A percentile compares a stretch with the other conserved stretches of the same genome.
These are phyloP conservation scores for Doris montereyensis DNA, from an alignment of 2,888 invertebrate genomes.

Conservation along the genomic window DNA sequence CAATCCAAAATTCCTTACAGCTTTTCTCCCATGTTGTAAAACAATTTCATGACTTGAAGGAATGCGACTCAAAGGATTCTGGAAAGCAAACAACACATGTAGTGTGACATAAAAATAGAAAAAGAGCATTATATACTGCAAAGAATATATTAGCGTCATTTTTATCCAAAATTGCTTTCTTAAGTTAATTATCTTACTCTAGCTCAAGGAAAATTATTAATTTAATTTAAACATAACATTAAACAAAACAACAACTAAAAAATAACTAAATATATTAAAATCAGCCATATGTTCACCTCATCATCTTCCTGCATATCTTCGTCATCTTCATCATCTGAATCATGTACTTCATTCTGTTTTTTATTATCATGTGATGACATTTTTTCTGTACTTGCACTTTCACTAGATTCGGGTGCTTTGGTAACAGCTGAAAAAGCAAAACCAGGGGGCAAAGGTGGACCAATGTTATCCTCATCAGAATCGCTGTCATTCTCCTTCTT, in stretches of 20 bases:
- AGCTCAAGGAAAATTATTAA: no score
- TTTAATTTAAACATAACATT: neutral
- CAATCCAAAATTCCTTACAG: no score
- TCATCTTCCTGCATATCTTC: slow-evolving; percentile 26
- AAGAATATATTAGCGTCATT: no score
- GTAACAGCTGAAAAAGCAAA: neutral
- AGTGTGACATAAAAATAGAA: neutral
- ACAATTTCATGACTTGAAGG: slow-evolving; percentile 78
- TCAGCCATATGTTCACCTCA: no score
- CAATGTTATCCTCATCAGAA: slow-evolving; percentile 63
- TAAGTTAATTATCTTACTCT: no score
- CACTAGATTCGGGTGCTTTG: neutral
- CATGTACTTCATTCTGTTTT: slow-evolving; percentile 52
- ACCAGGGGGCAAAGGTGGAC: slow-evolving; percentile 53
- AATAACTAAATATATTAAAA: neutral
- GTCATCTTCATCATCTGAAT: slow-evolving; percentile 38
- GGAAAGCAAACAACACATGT: slow-evolving; percentile 25
- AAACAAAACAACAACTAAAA: neutral
- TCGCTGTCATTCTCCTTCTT: slow-evolving; percentile 41
- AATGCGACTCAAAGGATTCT: slow-evolving; percentile 73
- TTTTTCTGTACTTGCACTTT: slow-evolving; percentile 15
- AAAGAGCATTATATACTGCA: no score
- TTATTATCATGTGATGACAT: slow-evolving; percentile 53
- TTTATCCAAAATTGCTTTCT: no score
- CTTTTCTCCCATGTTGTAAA: slow-evolving; percentile 91